Evolutionary conservation across 2,888 invertebrate genomes (phyloP).

Genomic region (Oscheius myriophilus): DNA sequence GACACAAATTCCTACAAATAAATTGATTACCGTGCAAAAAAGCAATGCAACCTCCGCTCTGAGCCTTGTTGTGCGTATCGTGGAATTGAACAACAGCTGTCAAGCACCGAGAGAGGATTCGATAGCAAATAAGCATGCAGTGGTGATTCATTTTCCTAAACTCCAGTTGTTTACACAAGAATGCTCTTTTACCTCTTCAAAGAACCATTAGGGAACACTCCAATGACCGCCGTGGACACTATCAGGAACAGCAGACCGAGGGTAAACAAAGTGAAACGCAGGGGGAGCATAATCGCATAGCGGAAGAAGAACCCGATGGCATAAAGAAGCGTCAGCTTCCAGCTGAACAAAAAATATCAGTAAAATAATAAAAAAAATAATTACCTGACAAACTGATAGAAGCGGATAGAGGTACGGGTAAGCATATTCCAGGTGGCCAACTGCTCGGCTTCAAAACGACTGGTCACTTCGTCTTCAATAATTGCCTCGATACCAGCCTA

Average conservation of each 20-base stretch:
- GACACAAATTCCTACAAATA: conserved; percentile 82
- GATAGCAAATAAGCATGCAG: conserved; percentile 81
- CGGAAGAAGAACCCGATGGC: conserved; percentile 89
- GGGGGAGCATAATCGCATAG: conserved; percentile 88
- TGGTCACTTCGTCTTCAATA: conserved; percentile 97
- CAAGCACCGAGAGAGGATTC: conserved; percentile 83
- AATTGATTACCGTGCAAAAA: conserved; percentile 74
- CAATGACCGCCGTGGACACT: conserved; percentile 78
- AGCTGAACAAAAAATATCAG: conserved; percentile 69
- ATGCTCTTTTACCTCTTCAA: conserved; percentile 46
- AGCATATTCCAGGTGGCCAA: conserved; percentile 89
- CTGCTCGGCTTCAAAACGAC: conserved; percentile 91
- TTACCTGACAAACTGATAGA: conserved; percentile 67
- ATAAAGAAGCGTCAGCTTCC: conserved; percentile 88
- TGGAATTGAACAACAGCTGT: conserved; percentile 77
- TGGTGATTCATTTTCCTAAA: conserved; percentile 73
- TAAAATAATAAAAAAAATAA: neutral
- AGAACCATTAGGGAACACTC: conserved; percentile 78
- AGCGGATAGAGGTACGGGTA: conserved; percentile 77
- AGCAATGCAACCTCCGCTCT: conserved; percentile 30
- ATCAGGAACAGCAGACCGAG: conserved; percentile 77
- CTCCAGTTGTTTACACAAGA: neutral
- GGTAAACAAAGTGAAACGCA: conserved; percentile 73
- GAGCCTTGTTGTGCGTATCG: conserved; percentile 65
- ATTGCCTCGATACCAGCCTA: conserved; percentile 88